Percentiles rank a stretch among this genome's conserved stretches.
Conservation (phyloP, 2,888 invertebrate genomes). For the Amphipoea lucens region DNA sequence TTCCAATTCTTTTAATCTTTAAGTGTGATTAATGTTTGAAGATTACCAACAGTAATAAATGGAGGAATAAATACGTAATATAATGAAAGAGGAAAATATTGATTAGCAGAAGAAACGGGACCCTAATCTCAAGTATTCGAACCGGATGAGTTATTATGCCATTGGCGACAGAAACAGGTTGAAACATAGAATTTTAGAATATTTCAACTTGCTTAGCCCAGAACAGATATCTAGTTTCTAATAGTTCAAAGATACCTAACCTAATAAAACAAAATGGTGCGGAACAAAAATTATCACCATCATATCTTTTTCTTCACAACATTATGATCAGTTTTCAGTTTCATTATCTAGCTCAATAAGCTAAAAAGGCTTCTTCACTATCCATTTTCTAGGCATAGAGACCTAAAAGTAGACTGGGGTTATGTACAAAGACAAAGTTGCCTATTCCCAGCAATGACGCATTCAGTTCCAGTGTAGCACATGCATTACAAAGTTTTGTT, state of each 20-base stretch:
- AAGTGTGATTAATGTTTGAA: slow-evolving; percentile 22
- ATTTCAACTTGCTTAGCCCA: neutral
- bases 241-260: slow-evolving; percentile 3
- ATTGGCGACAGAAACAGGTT: slow-evolving; percentile 17
- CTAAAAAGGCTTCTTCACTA: neutral
- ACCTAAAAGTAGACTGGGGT: neutral
- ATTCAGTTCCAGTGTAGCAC: slow-evolving; percentile 41
- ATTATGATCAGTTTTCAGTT: neutral
- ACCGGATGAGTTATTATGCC: slow-evolving; percentile 9
- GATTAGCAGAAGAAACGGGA: slow-evolving; percentile 7
- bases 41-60: slow-evolving; percentile 10
- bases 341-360: neutral
- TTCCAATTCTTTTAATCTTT: neutral
- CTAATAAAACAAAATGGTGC: neutral
- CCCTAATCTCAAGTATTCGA: neutral
- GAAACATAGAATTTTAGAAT: neutral
- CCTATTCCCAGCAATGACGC: slow-evolving; percentile 47
- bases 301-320: neutral
- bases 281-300: neutral
- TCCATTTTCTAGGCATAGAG: neutral
- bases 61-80: slow-evolving; percentile 9
- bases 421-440: slow-evolving; percentile 12
- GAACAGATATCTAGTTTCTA: neutral
- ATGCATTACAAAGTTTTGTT: slow-evolving; percentile 57
- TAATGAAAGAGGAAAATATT: slow-evolving; percentile 15